phyloP scores from a whole-genome alignment of 1,140 invertebrate species.

The Plodia interpunctella region DNA sequence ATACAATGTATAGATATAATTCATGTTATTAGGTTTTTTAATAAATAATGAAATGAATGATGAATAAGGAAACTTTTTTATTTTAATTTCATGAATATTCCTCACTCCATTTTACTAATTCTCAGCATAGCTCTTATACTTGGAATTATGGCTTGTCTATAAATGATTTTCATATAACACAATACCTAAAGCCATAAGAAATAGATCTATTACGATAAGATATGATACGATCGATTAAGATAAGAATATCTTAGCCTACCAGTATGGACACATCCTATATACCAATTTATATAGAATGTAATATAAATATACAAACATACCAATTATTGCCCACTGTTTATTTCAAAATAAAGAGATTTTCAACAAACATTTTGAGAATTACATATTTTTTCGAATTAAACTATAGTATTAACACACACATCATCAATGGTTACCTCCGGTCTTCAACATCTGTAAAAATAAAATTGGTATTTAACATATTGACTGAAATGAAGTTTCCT shows the following conservation, averaged over 20 bases:
- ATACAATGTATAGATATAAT: constrained; percentile 21
- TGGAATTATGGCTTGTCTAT: too few relatives aligned
- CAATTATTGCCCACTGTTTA: background rate
- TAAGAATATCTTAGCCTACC: too few relatives aligned
- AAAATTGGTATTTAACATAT: constrained; percentile 1
- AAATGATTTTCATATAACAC: too few relatives aligned
- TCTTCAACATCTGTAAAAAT: constrained; percentile 64
- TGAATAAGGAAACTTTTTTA: background rate
- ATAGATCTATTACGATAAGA: too few relatives aligned
- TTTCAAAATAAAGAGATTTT: too few relatives aligned
- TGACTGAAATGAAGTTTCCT: too few relatives aligned
- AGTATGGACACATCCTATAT: too few relatives aligned
- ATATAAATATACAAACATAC: background rate
- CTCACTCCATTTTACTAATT: too few relatives aligned
- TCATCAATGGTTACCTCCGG: constrained; percentile 40
- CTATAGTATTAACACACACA: constrained; percentile 2
- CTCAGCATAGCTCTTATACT: too few relatives aligned
- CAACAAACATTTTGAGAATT: constrained; percentile 16
- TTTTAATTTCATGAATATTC: background rate
- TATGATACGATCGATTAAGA: too few relatives aligned
- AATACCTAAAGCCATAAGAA: too few relatives aligned
- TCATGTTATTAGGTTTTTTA: constrained; percentile 18
- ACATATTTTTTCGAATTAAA: background rate
- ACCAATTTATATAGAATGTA: background rate
- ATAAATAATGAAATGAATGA: constrained; percentile 11